Percentiles rank a stretch among this genome's conserved stretches.
Conservation (phyloP, 2,888 invertebrate species). For the Drosophila incognita region DNA sequence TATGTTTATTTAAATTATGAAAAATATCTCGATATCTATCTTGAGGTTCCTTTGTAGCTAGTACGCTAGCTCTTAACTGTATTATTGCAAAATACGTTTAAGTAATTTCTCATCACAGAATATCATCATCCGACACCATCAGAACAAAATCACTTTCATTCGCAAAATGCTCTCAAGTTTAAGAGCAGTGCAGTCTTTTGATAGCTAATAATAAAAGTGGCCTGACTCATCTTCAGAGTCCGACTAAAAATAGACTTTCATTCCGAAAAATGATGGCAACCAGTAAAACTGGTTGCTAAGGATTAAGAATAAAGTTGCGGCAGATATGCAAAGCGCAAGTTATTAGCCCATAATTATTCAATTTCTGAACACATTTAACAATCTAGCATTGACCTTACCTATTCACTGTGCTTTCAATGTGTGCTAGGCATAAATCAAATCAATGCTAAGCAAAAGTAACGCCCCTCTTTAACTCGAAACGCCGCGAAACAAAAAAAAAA, state of each 20-base stretch:
- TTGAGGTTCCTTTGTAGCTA: neutral
- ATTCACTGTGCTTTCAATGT: slow-evolving; percentile 30
- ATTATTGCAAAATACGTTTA: neutral
- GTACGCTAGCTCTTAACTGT: neutral
- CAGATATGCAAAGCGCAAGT: neutral
- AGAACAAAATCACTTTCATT: neutral
- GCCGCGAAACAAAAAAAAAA: slow-evolving; percentile 36
- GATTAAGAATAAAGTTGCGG: neutral
- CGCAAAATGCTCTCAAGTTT: neutral
- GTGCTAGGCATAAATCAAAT: slow-evolving; percentile 48
- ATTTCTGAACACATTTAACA: slow-evolving; percentile 5
- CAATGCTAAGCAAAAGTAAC: slow-evolving; percentile 37
- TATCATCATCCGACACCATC: neutral
- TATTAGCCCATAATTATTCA: slow-evolving; percentile 14
- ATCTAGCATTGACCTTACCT: slow-evolving; percentile 43
- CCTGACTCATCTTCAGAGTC: slow-evolving; percentile 10
- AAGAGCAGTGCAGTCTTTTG: neutral
- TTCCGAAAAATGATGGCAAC: slow-evolving; percentile 5
- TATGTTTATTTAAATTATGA: slow-evolving; percentile 4
- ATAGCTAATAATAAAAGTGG: neutral
- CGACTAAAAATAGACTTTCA: neutral
- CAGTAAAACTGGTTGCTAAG: neutral
- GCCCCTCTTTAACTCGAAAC: slow-evolving; percentile 31
- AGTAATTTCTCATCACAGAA: neutral
- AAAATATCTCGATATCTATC: neutral